Conservation (phyloP, 37 sponge, comb jelly and placozoan species). For the Cliona cf. orientalis region DNA sequence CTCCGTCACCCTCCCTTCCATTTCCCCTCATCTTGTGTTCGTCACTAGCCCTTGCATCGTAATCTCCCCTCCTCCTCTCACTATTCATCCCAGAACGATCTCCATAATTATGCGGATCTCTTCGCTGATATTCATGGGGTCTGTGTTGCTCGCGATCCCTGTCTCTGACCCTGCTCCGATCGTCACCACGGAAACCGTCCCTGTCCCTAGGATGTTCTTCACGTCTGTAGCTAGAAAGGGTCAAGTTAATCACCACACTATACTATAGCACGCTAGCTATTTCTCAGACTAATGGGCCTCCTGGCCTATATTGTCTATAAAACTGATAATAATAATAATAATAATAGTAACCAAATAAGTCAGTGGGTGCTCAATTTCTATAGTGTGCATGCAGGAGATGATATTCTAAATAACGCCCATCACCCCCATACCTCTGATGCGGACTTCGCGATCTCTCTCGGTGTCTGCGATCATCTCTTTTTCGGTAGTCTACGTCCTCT, state of each 20-base stretch:
- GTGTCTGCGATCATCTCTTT: neutral
- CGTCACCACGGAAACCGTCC: too few relatives aligned
- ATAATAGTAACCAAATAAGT: neutral
- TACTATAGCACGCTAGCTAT: too few relatives aligned
- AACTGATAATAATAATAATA: too few relatives aligned
- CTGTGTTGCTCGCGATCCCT: neutral
- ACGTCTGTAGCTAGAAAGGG: too few relatives aligned
- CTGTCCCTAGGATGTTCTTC: too few relatives aligned
- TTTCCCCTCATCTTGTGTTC: neutral
- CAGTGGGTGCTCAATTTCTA: neutral
- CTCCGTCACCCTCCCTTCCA: neutral
- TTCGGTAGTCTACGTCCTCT: neutral
- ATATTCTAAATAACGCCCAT: conserved; percentile 7
- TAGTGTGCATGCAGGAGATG: neutral
- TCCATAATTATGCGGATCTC: too few relatives aligned
- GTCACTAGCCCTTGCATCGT: neutral
- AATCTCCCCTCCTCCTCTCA: neutral
- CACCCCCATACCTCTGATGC: conserved; percentile 9
- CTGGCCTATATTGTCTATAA: too few relatives aligned
- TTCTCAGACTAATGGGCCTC: too few relatives aligned
- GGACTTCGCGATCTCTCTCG: conserved; percentile 25
- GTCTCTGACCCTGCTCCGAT: neutral
- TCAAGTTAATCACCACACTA: too few relatives aligned
- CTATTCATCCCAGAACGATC: too few relatives aligned
- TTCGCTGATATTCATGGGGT: too few relatives aligned